Conservation (phyloP, 2,113 vertebrate genomes). For the Cromileptes altivelis region DNA sequence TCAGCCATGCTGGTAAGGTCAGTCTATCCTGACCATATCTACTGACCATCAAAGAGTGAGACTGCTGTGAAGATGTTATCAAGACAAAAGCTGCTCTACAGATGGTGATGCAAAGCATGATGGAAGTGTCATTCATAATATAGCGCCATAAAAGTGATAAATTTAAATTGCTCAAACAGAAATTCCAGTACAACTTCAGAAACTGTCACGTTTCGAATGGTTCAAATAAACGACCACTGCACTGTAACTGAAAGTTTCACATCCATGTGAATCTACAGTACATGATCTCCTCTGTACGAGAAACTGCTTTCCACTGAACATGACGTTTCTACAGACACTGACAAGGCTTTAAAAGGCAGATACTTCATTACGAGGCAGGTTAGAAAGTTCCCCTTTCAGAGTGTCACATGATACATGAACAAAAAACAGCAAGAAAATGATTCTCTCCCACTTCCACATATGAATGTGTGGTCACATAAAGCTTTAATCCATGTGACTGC, state of each 20-base stretch:
- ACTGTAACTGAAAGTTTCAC: not conserved
- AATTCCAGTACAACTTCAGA: not conserved
- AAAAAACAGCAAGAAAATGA: not conserved
- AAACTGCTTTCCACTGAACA: not conserved
- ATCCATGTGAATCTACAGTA: not conserved
- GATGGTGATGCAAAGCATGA: not conserved
- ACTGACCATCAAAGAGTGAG: not conserved
- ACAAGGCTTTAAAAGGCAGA: no score
- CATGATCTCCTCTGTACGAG: not conserved
- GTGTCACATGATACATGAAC: not conserved
- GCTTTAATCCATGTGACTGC: not conserved
- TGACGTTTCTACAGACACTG: not conserved
- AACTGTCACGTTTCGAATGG: not conserved
- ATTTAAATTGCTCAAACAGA: not conserved
- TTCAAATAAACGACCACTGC: no score
- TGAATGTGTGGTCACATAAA: not conserved
- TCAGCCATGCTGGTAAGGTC: not conserved
- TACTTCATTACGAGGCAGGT: not conserved
- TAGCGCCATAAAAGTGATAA: not conserved
- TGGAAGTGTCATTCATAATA: not conserved
- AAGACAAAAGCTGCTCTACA: not conserved
- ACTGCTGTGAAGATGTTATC: not conserved
- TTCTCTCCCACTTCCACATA: not conserved
- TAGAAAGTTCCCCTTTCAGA: constrained; percentile 4
- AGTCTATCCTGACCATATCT: not conserved